A percentile compares a stretch with the other conserved stretches of the same genome.
Conservation (phyloP, 2,797 vertebrate species). For the Notoglanidium macrostoma region DNA sequence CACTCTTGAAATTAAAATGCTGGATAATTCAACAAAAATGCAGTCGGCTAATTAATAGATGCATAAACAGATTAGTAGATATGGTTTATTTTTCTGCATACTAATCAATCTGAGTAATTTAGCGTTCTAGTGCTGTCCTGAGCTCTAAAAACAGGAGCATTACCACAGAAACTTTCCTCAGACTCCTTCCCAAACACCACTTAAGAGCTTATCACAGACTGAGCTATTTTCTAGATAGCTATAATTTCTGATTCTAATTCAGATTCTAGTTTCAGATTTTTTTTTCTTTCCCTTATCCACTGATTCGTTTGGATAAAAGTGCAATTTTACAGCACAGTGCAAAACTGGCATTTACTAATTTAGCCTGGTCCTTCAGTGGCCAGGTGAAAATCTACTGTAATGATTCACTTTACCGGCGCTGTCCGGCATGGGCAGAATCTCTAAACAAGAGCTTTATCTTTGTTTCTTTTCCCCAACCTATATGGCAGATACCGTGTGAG, state of each 20-base stretch:
- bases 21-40: background rate
- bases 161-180: constrained; percentile 21
- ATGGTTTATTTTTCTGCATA: background rate
- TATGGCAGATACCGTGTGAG: constrained; percentile 29
- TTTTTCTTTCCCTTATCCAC: background rate
- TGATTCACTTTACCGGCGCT: constrained; percentile 65
- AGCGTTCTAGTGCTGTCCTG: background rate
- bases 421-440: constrained; percentile 60
- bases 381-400: constrained; percentile 83
- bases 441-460: constrained; percentile 44
- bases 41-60: background rate
- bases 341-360: constrained; percentile 90
- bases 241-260: constrained; percentile 13
- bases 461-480: constrained; percentile 9
- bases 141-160: constrained; percentile 24
- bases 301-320: constrained; percentile 82
- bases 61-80: background rate
- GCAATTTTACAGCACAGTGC: constrained; percentile 94
- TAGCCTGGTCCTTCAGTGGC: constrained; percentile 92
- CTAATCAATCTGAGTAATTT: background rate
- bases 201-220: background rate
- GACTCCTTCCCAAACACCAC: background rate
- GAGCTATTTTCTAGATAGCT: background rate
- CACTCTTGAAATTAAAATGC: background rate
- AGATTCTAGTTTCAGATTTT: background rate